Evolutionary conservation across 1,140 invertebrate species (phyloP), one percentile per base, ranked within the genome.

Genomic region (Caenorhabditis latens): DNA sequence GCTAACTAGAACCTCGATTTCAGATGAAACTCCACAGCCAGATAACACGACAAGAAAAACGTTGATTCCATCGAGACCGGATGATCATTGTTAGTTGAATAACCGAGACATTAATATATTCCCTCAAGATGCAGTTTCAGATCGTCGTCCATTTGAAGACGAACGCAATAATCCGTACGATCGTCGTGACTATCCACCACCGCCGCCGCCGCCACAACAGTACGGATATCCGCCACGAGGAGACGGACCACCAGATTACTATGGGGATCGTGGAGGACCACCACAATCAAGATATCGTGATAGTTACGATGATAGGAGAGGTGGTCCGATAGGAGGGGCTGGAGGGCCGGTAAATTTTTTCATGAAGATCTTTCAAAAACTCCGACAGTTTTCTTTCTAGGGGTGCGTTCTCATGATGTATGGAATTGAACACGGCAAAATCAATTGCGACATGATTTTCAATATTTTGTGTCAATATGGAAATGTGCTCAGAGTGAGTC

Each of bases 391-490:
- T 19, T 50, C 48, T 79, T 57, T 85, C 57, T 88, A 83, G 63
- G 61, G 84, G 0, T 84, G 96, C 67, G 97, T 99, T 65, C 95
- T 99, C 94, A 99, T 99, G 97, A 96, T 99, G 46, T 99, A 99
- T 94, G 97, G 97, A 42, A 94, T 99, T 21, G 96, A 97, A 92
- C 95, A 95, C 67, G 95, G 96, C 89, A 96, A 96, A 92, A 96
- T 97, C 92, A 99, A 99, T 94, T 96, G 96, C 88, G 97, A 99
- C 93, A 95, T 96, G 92, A 94, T 99, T n/a, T 99, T 99, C 95
- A 99, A 99, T 94, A 94, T 99, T 84, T 97, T 99, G 93, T 99
- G 98, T 94, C 94, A 99, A 55, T 99, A 99, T 93, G 98, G 98
- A 88, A 99, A 99, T 93, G 97, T 99, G 88, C 95, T 97, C 82